phyloP scores from a whole-genome alignment of 2,888 invertebrate species.

The Euplagia quadripunctaria region DNA sequence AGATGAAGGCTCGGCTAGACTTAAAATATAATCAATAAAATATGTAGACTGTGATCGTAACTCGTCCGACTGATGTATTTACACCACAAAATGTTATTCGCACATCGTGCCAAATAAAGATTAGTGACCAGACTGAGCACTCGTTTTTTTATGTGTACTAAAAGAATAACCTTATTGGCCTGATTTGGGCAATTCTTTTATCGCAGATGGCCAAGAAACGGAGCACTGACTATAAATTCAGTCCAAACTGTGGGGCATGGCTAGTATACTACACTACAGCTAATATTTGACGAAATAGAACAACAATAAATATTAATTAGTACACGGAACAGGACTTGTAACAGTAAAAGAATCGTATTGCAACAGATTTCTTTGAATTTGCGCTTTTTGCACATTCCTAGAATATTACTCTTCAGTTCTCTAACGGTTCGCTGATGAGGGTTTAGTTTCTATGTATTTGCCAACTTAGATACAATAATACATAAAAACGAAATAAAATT shows the following conservation, averaged over 20 bases:
- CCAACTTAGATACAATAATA: not conserved
- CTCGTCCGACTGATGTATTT: not conserved
- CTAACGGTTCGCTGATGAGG: not conserved
- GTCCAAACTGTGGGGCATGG: not conserved
- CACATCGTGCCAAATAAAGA: not conserved
- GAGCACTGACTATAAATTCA: not conserved
- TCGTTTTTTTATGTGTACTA: too few species aligned
- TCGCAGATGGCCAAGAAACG: not conserved
- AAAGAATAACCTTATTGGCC: too few species aligned
- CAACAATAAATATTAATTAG: conserved; percentile 25
- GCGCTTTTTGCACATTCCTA: conserved; percentile 37
- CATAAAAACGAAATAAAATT: too few species aligned
- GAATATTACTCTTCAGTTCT: conserved; percentile 25
- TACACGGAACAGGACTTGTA: conserved; percentile 41
- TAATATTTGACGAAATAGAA: conserved; percentile 19
- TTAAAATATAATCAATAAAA: not conserved
- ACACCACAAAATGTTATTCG: not conserved
- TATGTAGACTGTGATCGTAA: not conserved
- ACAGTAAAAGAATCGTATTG: conserved; percentile 41
- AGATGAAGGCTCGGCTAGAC: not conserved
- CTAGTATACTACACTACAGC: not conserved
- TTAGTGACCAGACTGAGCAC: not conserved
- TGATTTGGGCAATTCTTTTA: not conserved
- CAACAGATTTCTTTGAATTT: conserved; percentile 40
- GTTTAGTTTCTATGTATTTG: not conserved